phyloP scores from a whole-genome alignment of 2,797 vertebrate species.

The Microctenopoma steveboyesi region DNA sequence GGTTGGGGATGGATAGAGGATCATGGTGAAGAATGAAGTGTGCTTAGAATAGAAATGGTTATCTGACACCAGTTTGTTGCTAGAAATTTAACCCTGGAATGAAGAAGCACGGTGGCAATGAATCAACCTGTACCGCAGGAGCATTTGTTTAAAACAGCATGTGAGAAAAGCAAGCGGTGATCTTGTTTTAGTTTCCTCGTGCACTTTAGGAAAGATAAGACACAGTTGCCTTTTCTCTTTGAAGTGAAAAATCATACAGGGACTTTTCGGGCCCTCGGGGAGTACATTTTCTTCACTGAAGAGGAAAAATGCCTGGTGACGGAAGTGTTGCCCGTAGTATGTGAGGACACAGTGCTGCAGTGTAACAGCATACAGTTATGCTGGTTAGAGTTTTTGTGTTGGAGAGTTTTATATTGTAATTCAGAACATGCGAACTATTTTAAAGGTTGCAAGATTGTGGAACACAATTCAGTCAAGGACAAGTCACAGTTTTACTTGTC shows the following conservation, averaged over 20 bases:
- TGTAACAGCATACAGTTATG: conserved; percentile 39
- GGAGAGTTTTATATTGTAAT: conserved; percentile 57
- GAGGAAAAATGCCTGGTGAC: conserved; percentile 54
- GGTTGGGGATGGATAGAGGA: conserved; percentile 71
- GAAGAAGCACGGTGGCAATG: conserved; percentile 33
- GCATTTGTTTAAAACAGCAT: conserved; percentile 10
- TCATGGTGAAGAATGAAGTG: conserved; percentile 61
- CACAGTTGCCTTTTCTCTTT: conserved; percentile 26
- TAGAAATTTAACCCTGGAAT: conserved; percentile 53
- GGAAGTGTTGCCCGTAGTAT: conserved; percentile 48
- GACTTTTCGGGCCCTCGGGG: conserved; percentile 44
- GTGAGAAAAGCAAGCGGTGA: conserved; percentile 23
- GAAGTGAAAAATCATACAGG: conserved; percentile 44
- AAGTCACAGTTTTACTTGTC: conserved; percentile 56
- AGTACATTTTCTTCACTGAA: conserved; percentile 50
- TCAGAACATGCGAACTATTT: conserved; percentile 71
- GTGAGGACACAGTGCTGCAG: conserved; percentile 47
- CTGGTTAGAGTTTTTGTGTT: conserved; percentile 40
- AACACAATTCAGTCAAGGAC: conserved; percentile 67
- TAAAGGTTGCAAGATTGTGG: conserved; percentile 63
- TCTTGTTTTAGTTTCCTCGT: conserved; percentile 41
- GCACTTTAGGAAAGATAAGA: conserved; percentile 37
- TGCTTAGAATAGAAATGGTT: conserved; percentile 62
- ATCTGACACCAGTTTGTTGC: conserved; percentile 54
- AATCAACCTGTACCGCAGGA: conserved; percentile 20